Percentiles rank a stretch among this genome's conserved stretches.
Conservation (phyloP, 2,888 invertebrate genomes). For the Bhutanitis thaidina region DNA sequence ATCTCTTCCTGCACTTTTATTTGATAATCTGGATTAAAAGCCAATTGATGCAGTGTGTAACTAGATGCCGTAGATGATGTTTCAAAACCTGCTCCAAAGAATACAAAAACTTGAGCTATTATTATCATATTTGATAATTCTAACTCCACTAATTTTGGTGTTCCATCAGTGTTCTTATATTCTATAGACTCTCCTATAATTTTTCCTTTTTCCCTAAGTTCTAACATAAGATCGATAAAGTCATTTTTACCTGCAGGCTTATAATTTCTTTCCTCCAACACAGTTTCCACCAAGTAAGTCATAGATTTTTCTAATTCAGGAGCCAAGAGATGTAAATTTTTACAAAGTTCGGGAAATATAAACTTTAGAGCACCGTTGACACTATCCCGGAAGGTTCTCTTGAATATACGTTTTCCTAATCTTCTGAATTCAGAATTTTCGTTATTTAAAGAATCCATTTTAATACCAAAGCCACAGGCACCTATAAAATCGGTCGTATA, state of each 20-base stretch:
- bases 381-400: slow-evolving; percentile 48
- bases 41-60: slow-evolving; percentile 68
- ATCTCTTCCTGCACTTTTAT: slow-evolving; percentile 63
- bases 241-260: slow-evolving; percentile 59
- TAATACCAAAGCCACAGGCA: slow-evolving; percentile 56
- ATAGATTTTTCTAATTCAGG: slow-evolving; percentile 52
- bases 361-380: slow-evolving; percentile 45
- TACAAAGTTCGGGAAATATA: slow-evolving; percentile 56
- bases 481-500: slow-evolving; percentile 56
- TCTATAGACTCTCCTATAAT: slow-evolving; percentile 61
- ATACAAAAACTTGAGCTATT: slow-evolving; percentile 66
- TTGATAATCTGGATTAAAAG: slow-evolving; percentile 66
- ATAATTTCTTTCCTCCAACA: slow-evolving; percentile 51
- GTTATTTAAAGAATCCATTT: slow-evolving; percentile 55
- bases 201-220: slow-evolving; percentile 55
- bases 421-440: slow-evolving; percentile 55
- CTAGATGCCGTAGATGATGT: slow-evolving; percentile 74
- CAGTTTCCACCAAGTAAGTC: slow-evolving; percentile 44
- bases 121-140: slow-evolving; percentile 54
- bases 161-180: slow-evolving; percentile 47
- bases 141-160: slow-evolving; percentile 47
- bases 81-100: slow-evolving; percentile 75
- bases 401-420: slow-evolving; percentile 60
- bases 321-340: slow-evolving; percentile 46
- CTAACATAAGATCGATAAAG: slow-evolving; percentile 63